Base-by-base conservation (phyloP, 2,113 vertebrate genomes). In the Ursus arctos region DNA sequence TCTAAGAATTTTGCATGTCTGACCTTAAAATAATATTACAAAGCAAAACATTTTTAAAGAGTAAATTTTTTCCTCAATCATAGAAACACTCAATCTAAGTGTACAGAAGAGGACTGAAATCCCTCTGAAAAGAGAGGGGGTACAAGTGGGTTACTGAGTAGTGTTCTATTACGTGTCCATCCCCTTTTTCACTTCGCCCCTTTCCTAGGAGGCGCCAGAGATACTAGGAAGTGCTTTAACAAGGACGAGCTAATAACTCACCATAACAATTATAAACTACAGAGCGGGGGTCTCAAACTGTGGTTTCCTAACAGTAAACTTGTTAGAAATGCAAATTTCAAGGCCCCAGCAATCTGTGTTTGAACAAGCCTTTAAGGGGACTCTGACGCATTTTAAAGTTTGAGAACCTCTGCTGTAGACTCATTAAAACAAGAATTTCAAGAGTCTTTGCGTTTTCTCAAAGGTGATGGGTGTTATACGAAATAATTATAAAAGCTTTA, bases 1-100 rank as follows among this genome's bases (percentile, higher is more conserved):
- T 98, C 97, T 98, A 98, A 97, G 92, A 98, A 98, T 98, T 98
- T 94, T 92, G 92, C 63, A 97, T 93, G 95, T 97, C 95, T 87
- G 96, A 85, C 97, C 91, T 98, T 95, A 95, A 86, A 97, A 97
- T 97, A 87, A 97, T 97, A 97, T 97, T 97, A 96, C 31, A 98
- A 98, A 97, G 97, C 74, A 97, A 28, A 97, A 97, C 28, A 90
- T 85, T 86, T 87, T 95, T 94, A 96, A 98, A 98, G 53, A 76
- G 21, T 69, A 83, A 94, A 82, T 19, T 91, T 43, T 94, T 88
- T 53, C 76, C 63, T 81, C 92, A 81, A 72, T 92, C 79, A 92
- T 22, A 91, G 59, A 65, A 98, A 96, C 10, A 93, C 1, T 3
- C 7, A 84, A 4, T 90, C 33, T 53, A 97, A 90, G 24, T 77